Evolutionary conservation across 2,888 invertebrate genomes (phyloP).

Genomic region (Lacanobia oleracea): DNA sequence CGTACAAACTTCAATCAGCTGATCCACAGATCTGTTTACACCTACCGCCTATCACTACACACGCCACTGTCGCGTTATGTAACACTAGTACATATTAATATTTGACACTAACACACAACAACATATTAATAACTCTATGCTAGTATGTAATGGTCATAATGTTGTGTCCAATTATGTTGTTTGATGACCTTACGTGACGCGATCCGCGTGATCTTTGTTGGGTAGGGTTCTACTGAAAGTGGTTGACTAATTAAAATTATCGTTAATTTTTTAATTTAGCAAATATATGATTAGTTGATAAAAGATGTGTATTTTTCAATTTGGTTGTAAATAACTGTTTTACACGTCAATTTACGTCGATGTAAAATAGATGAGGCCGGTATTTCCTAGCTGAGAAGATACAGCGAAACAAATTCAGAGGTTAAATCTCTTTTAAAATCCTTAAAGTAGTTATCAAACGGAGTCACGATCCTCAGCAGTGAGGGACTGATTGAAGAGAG

Average conservation of each 20-base stretch:
- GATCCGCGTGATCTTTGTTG: slow-evolving; percentile 35
- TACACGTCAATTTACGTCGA: too few species aligned
- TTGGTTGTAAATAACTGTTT: too few species aligned
- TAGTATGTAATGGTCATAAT: slow-evolving; percentile 29
- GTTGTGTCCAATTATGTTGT: slow-evolving; percentile 28
- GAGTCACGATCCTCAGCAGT: too few species aligned
- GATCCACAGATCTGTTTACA: slow-evolving; percentile 42
- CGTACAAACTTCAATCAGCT: slow-evolving; percentile 32
- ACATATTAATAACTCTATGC: background rate
- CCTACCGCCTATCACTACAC: slow-evolving; percentile 27
- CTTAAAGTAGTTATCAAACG: too few species aligned
- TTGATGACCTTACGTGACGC: slow-evolving; percentile 40
- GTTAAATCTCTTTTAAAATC: too few species aligned
- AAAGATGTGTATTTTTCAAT: too few species aligned
- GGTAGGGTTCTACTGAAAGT: slow-evolving; percentile 27
- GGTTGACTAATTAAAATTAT: background rate
- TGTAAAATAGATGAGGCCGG: too few species aligned
- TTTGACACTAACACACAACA: background rate
- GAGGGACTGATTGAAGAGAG: too few species aligned
- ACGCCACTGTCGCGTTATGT: slow-evolving; percentile 40
- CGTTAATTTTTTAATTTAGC: too few species aligned
- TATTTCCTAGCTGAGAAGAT: too few species aligned
- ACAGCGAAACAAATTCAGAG: too few species aligned
- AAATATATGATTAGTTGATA: too few species aligned
- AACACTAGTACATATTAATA: slow-evolving; percentile 13